phyloP scores from a whole-genome alignment of 2,113 vertebrate species.

The Rhinopomastus cyanomelas region DNA sequence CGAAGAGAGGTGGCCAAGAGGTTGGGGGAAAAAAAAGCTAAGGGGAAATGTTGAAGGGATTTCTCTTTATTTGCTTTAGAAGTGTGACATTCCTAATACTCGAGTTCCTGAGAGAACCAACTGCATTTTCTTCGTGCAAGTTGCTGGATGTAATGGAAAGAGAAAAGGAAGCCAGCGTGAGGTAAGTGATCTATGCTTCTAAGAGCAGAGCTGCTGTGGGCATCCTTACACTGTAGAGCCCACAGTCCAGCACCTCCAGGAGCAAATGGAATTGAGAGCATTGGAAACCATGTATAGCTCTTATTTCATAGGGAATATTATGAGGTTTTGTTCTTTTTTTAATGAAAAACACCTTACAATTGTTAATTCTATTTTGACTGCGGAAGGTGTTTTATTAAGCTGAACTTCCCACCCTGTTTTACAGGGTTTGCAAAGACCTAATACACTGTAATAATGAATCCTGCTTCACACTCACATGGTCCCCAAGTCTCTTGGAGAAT shows the following conservation, averaged over 20 bases:
- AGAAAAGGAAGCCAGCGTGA: neutral
- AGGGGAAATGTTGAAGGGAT: neutral
- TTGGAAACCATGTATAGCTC: neutral
- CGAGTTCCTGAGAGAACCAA: neutral
- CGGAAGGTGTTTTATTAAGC: neutral
- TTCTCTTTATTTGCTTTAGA: neutral
- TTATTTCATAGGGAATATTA: neutral
- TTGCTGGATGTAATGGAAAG: neutral
- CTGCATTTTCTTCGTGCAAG: neutral
- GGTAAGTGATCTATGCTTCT: neutral
- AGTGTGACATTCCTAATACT: neutral
- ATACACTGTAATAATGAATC: neutral
- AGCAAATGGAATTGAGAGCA: neutral
- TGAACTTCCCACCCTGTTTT: neutral
- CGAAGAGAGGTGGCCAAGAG: constrained; percentile 47
- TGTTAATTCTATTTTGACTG: neutral
- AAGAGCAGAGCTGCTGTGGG: neutral
- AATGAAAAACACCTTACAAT: neutral
- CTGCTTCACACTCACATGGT: rapidly evolving
- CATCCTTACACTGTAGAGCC: neutral
- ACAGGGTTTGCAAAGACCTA: neutral
- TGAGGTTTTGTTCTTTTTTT: neutral
- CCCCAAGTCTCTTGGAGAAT: neutral
- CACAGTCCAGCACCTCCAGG: neutral
- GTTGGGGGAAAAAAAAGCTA: neutral